phyloP scores from a whole-genome alignment of 2,888 invertebrate genomes.

The Lasius fuliginosus region DNA sequence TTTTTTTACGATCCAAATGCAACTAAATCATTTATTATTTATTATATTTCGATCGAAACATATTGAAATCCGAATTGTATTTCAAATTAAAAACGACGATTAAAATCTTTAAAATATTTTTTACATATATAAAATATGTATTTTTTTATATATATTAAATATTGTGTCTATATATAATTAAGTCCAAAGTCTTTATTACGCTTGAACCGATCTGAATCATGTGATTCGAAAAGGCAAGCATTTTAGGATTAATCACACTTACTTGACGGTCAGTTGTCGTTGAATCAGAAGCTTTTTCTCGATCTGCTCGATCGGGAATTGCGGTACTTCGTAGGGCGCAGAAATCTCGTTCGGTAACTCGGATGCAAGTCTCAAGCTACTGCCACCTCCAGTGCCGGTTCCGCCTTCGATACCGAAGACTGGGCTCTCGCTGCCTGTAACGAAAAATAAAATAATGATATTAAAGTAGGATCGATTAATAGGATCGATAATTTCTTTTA shows the following conservation, averaged over 20 bases:
- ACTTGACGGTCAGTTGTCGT: slow-evolving; percentile 95
- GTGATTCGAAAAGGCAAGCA: neutral
- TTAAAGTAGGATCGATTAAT: neutral
- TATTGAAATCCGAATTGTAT: neutral
- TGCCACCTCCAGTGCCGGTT: slow-evolving; percentile 81
- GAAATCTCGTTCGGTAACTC: slow-evolving; percentile 95
- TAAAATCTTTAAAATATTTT: slow-evolving; percentile 5
- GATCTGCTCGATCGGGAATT: slow-evolving; percentile 99
- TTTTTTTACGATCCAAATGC: neutral
- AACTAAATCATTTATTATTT: neutral
- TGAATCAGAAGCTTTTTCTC: slow-evolving; percentile 97
- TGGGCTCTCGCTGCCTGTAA: slow-evolving; percentile 92
- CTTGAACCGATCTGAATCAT: neutral
- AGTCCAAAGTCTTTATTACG: neutral
- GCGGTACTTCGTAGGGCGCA: slow-evolving; percentile 98
- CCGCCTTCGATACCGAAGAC: slow-evolving; percentile 87
- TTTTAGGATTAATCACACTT: slow-evolving; percentile 84
- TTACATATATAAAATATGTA: neutral
- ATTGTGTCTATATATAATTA: neutral
- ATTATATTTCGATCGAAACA: neutral
- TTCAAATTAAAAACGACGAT: neutral
- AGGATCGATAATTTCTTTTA: neutral
- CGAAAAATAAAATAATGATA: slow-evolving; percentile 57
- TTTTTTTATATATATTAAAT: neutral
- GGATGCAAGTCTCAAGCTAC: slow-evolving; percentile 87